A percentile compares a stretch with the other conserved stretches of the same genome.
phyloP scores from a whole-genome alignment of 2,888 invertebrate genomes.

The Drymonia ruficornis region DNA sequence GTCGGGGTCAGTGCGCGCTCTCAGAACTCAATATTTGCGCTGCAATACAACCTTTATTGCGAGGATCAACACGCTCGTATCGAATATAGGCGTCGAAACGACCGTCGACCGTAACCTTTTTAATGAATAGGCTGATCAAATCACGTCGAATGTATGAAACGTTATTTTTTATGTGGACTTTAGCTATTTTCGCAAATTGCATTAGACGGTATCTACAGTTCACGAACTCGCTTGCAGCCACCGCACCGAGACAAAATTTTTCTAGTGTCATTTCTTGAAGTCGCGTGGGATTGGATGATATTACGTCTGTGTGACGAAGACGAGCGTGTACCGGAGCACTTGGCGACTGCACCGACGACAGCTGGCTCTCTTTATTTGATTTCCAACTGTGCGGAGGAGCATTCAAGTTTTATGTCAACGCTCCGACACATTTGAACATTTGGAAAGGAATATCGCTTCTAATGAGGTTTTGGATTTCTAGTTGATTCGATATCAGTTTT shows the following conservation, averaged over 20 bases:
- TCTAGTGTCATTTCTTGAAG: slow-evolving; percentile 46
- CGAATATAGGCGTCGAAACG: slow-evolving; percentile 55
- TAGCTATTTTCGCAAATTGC: slow-evolving; percentile 37
- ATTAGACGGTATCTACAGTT: slow-evolving; percentile 25
- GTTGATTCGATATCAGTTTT: slow-evolving; percentile 34
- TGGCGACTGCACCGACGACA: slow-evolving; percentile 68
- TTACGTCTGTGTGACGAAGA: slow-evolving; percentile 66
- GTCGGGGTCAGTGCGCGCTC: slow-evolving; percentile 66
- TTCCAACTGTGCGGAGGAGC: slow-evolving; percentile 63
- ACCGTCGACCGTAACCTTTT: slow-evolving; percentile 50
- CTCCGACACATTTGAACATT: slow-evolving; percentile 47
- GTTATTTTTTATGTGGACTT: slow-evolving; percentile 25
- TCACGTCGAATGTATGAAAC: slow-evolving; percentile 44
- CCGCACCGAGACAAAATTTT: slow-evolving; percentile 37
- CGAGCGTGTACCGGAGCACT: slow-evolving; percentile 58
- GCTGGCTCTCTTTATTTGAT: slow-evolving; percentile 76
- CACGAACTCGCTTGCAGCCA: slow-evolving; percentile 29
- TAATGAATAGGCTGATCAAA: slow-evolving; percentile 52
- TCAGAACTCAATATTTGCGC: slow-evolving; percentile 74
- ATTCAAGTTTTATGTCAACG: slow-evolving; percentile 63
- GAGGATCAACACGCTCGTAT: slow-evolving; percentile 65
- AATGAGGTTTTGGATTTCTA: slow-evolving; percentile 52
- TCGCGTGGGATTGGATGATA: slow-evolving; percentile 54
- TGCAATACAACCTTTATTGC: slow-evolving; percentile 78
- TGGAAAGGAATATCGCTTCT: slow-evolving; percentile 44